Conservation (phyloP, 2,113 vertebrate species). For the Pan paniscus region DNA sequence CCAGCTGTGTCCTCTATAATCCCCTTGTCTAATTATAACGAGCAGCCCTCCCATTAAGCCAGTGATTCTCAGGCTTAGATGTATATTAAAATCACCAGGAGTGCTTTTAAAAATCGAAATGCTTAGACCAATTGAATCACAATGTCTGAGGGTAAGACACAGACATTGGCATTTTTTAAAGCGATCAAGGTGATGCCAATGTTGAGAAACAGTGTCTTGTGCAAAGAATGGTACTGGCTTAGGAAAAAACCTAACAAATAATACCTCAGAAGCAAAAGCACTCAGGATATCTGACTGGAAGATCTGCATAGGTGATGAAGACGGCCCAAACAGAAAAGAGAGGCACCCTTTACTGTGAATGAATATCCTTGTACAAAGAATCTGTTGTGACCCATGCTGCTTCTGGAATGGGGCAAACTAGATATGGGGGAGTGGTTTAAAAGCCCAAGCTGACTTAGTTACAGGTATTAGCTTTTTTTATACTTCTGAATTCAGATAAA, state of each 20-base stretch:
- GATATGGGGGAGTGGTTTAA: not conserved
- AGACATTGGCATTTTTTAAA: conserved; percentile 21
- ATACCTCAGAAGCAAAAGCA: not conserved
- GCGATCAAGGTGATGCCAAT: not conserved
- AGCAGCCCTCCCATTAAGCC: not conserved
- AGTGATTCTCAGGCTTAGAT: not conserved
- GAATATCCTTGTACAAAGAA: not conserved
- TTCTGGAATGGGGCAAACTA: not conserved
- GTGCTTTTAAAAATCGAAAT: conserved; percentile 18
- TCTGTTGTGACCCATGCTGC: not conserved
- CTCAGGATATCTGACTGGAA: not conserved
- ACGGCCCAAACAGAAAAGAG: not conserved
- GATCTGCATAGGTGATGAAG: not conserved
- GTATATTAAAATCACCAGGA: not conserved
- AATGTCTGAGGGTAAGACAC: not conserved
- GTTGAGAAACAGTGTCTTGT: not conserved
- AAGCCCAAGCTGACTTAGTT: not conserved
- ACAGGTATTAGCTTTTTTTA: not conserved
- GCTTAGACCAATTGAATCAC: conserved; percentile 44
- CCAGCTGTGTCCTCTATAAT: not conserved
- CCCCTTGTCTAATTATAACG: not conserved
- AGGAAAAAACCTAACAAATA: not conserved
- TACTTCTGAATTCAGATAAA: not conserved
- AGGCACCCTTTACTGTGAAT: not conserved
- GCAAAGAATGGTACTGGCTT: not conserved